phyloP scores from a whole-genome alignment of 2,113 vertebrate species.

The Chelonoidis abingdonii region DNA sequence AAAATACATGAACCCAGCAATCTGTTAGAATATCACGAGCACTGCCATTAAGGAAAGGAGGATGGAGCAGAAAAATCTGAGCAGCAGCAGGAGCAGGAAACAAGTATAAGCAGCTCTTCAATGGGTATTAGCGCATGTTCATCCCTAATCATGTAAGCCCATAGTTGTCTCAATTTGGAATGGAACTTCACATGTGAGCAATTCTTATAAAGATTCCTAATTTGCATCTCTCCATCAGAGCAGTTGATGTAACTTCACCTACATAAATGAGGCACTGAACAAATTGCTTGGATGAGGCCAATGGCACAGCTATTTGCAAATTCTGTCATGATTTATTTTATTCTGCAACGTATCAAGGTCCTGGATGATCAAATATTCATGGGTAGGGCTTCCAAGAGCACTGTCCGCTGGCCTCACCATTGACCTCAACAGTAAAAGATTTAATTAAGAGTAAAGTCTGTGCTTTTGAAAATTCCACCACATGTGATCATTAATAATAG shows the following conservation, averaged over 20 bases:
- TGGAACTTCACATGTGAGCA: neutral
- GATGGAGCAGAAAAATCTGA: neutral
- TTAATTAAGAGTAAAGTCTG: neutral
- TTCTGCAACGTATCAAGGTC: neutral
- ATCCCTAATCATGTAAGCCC: neutral
- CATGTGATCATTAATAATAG: neutral
- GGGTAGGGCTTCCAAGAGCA: neutral
- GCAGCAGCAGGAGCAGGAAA: neutral
- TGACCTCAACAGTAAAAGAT: neutral
- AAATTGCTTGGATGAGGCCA: neutral
- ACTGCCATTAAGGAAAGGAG: neutral
- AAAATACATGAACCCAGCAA: neutral
- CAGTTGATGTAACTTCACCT: neutral
- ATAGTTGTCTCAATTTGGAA: neutral
- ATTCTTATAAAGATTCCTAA: neutral
- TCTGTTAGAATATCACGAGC: neutral
- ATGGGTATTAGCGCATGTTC: neutral
- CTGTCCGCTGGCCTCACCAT: neutral
- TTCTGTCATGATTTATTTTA: neutral
- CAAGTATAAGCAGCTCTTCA: neutral
- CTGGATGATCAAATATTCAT: neutral
- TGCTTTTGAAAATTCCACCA: neutral
- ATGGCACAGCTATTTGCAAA: neutral
- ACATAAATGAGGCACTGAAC: neutral
- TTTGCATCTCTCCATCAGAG: neutral